These are phyloP conservation scores for Microcebus jonahi DNA, from an alignment of 2,113 vertebrate species.

Conservation along the genomic window DNA sequence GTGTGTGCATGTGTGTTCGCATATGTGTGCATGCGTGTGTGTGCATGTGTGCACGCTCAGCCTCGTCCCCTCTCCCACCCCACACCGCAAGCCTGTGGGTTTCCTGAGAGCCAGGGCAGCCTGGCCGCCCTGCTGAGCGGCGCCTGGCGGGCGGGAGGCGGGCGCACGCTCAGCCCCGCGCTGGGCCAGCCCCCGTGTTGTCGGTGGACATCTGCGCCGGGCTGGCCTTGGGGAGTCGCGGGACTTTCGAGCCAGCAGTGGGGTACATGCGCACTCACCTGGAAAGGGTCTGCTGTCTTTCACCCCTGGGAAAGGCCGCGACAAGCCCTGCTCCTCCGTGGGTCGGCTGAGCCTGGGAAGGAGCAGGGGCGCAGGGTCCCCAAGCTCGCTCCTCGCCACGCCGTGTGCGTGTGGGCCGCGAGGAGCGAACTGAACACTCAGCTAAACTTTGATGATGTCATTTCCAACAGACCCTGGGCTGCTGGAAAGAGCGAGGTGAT, in stretches of 20 bases:
- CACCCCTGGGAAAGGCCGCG: too few species aligned
- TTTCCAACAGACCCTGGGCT: not conserved
- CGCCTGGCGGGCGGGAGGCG: not conserved
- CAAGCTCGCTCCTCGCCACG: not conserved
- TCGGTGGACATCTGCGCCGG: accelerated
- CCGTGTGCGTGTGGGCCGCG: not conserved
- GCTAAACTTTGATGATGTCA: conserved; percentile 17
- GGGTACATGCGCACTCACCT: not conserved
- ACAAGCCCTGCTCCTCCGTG: not conserved
- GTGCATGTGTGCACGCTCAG: too few species aligned
- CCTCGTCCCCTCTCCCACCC: too few species aligned
- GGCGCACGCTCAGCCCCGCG: accelerated
- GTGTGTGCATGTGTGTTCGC: too few species aligned
- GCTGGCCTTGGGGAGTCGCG: not conserved
- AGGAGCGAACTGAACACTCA: not conserved
- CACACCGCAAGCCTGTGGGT: too few species aligned
- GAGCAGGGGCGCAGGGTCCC: not conserved
- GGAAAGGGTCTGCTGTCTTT: not conserved
- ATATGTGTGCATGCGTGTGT: too few species aligned
- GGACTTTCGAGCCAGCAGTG: not conserved
- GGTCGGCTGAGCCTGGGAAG: not conserved
- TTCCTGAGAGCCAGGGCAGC: not conserved
- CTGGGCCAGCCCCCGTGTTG: not conserved
- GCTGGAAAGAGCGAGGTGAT: not conserved
- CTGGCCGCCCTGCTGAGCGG: too few species aligned